Conservation (phyloP, 2,113 vertebrate genomes). For the Morone saxatilis region DNA sequence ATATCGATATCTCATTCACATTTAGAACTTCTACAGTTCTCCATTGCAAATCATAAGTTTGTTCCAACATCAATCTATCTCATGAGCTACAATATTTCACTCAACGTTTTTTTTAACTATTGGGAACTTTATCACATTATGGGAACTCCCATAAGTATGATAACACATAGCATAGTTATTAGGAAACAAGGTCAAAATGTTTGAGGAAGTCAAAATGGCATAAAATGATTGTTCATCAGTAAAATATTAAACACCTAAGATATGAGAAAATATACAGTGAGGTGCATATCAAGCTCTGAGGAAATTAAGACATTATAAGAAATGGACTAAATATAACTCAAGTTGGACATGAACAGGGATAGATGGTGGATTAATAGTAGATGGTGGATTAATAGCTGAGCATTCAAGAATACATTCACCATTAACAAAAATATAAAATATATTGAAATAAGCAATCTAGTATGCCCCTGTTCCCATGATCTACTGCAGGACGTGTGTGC, state of each 20-base stretch:
- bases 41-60: not conserved
- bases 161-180: not conserved
- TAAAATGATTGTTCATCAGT: not conserved
- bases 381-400: not conserved
- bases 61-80: not conserved
- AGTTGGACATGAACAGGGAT: not conserved
- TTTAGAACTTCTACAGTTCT: not conserved
- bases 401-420: constrained; percentile 43
- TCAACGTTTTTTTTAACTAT: not conserved
- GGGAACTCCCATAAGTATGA: not conserved
- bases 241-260: not conserved
- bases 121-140: not conserved
- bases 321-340: not conserved
- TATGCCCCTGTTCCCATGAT: constrained; percentile 54
- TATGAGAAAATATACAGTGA: not conserved
- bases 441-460: constrained; percentile 33
- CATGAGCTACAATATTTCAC: not conserved
- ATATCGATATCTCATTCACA: not conserved
- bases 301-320: not conserved
- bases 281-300: not conserved
- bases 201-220: not conserved
- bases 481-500: constrained; percentile 38
- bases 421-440: constrained; percentile 16
- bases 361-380: not conserved
- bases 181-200: not conserved